phyloP scores from a whole-genome alignment of 2,113 vertebrate species.

The Eolophus roseicapilla region DNA sequence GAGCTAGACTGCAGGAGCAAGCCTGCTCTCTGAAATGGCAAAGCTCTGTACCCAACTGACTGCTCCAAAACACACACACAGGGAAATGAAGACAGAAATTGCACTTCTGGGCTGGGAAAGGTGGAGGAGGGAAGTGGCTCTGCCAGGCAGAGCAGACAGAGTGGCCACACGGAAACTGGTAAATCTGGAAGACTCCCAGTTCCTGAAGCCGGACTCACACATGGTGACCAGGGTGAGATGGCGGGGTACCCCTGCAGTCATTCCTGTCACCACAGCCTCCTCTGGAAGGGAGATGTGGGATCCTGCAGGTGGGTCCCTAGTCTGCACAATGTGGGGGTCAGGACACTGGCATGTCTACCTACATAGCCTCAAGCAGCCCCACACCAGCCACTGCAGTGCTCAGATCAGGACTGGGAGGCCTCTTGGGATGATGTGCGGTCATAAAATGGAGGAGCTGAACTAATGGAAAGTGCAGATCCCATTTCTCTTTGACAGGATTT shows the following conservation, averaged over 20 bases:
- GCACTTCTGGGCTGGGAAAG: neutral
- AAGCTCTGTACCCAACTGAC: neutral
- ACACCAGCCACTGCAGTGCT: neutral
- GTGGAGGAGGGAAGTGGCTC: neutral
- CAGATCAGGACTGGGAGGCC: neutral
- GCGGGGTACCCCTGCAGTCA: neutral
- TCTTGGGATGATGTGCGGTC: neutral
- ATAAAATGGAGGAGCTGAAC: neutral
- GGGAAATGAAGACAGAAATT: neutral
- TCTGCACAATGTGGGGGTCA: neutral
- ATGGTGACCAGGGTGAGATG: neutral
- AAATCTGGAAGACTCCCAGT: neutral
- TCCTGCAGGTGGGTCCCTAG: neutral
- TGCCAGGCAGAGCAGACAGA: neutral
- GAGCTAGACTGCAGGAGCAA: neutral
- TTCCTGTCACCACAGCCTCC: neutral
- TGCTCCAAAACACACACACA: neutral
- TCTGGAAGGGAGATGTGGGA: neutral
- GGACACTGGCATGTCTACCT: neutral
- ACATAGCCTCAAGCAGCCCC: accelerated
- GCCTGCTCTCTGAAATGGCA: neutral
- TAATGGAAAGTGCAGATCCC: neutral
- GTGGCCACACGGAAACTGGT: neutral
- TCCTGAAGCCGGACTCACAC: neutral
- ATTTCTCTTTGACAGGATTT: neutral